Evolutionary conservation across 1,140 invertebrate genomes (phyloP), one percentile per base, ranked within the genome.

Genomic region (Conus ventricosus): DNA sequence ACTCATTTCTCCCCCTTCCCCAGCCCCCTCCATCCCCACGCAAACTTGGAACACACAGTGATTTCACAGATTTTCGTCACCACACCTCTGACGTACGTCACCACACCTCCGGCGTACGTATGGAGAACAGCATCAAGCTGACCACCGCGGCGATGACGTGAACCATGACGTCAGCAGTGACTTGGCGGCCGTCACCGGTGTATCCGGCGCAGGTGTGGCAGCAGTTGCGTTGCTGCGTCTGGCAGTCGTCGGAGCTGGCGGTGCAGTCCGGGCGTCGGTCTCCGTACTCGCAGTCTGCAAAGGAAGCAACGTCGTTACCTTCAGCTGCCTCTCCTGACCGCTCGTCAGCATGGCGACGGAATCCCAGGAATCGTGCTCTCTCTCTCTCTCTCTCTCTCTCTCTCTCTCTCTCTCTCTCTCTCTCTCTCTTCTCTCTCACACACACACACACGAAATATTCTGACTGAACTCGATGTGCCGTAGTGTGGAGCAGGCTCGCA

Each of bases 161-260:
- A n/a, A 71, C 20, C 6, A 23, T 23, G 67, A 71, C 67, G 67
- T 71, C 15, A 71, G 57, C 57, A 15, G 57, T 60, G 57, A 15
- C 57, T 2, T 15, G 8, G 8, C 57, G 0, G 11, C 6, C 11
- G 11, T 71, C 23, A 6, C 67, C 15, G 67, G 23, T 71, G 80
- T 81, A 81, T 54, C 80, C 80, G 51, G 39, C 51, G 20, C 80
- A 81, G 51, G 39, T 81, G 51, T 54, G 13, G 80, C 80, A 81
- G 80, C 80, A 81, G 80, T 55, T 23, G 80, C 5, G 15, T 55
- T 55, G 51, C 80, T 51, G 51, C 15, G 51, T 54, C 10, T 51
- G 13, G 80, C 80, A 81, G 5, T 7, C 15, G 51, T 81, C 80
- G 20, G 39, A 54, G 39, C 55, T 54, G 80, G 20, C 15, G 51